Evolutionary conservation across 2,113 vertebrate genomes (phyloP), one percentile per base, ranked within the genome.

Genomic region (Caretta caretta): DNA sequence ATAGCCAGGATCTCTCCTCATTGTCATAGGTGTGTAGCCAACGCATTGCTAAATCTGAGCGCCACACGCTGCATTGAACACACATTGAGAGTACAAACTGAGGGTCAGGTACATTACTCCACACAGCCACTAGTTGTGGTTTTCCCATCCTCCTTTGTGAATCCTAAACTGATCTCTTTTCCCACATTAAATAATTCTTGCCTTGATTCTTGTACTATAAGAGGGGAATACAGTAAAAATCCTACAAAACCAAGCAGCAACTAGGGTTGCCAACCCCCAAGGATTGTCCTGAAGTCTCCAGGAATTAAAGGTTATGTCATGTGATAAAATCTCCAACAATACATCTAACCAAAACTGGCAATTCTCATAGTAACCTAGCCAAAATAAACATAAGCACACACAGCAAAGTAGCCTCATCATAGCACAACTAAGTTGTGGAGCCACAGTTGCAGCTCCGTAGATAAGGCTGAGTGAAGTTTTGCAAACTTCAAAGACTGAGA

Each of bases 81-180:
- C 88, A 51, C 0, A 0, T 13, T 56, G n/a, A 31, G 57, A 75
- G 79, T 10, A 69, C 62, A n/a, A n/a, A 29, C 17, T 35, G 17
- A 69, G 65, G 9, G 35, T 69, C 65, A 69, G 35, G 17, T 17
- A 38, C 35, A 38, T n/a, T n/a, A 69, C 65, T 19, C 8, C 65
- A 69, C 65, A n/a, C 7, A 69, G 31, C n/a, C 65, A 69, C 57
- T 11, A 59, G 25, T 35, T 69, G 65, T n/a, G 14, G 8, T 35
- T 10, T 69, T n/a, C 65, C 16, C 35, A 69, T 38, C 25, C 31
- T 69, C 65, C 35, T n/a, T n/a, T 69, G 65, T n/a, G 65, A 69
- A n/a, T 69, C 65, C 35, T 19, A 69, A 35, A n/a, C 35, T 17
- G 65, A 69, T 69, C 35, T 69, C 35, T 38, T 38, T n/a, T n/a